Evolutionary conservation across 2,113 vertebrate species (phyloP), one percentile per base, ranked within the genome.

Genomic region (Zeus faber): DNA sequence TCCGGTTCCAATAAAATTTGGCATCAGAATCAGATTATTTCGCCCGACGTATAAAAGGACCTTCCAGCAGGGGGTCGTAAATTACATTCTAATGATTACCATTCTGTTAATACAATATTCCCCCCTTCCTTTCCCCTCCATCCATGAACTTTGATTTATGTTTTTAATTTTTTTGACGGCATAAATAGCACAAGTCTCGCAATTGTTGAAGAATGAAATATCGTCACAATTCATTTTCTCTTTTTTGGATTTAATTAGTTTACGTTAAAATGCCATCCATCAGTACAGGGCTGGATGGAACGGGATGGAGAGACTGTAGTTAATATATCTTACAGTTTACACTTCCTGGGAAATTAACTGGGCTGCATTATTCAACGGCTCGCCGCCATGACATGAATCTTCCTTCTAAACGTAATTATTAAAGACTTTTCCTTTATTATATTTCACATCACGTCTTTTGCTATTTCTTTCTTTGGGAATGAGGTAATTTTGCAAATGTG

Each of bases 161-260:
- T 81, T 89, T 95, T 94, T 94, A 94, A 95, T 97, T 94, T 92
- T n/a, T 94, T 94, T 91, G 91, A 89, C 90, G 74, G 85, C 85
- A 82, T 82, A 83, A 87, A 93, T 91, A 87, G 82, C 92, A 88
- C 88, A 90, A 91, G 88, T 92, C 87, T 88, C 86, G 81, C 70
- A 82, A 89, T 89, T 88, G 83, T 73, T 83, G 76, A 79, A 76
- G 85, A 83, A 92, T 88, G 89, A 94, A 92, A 93, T 91, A 93
- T 86, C 70, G 81, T 76, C 74, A 74, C 82, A 91, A 93, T 95
- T 94, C 90, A 92, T 95, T 93, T 89, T 92, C 89, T 65, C 92
- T 93, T 95, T 93, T 95, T 66, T 63, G 37, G 62, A 70, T 84
- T 88, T 88, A 86, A 95, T 94, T 95, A 91, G 92, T 93, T 94